Evolutionary conservation across 2,888 invertebrate genomes (phyloP).

Genomic region (Drosophila austrosaltans): DNA sequence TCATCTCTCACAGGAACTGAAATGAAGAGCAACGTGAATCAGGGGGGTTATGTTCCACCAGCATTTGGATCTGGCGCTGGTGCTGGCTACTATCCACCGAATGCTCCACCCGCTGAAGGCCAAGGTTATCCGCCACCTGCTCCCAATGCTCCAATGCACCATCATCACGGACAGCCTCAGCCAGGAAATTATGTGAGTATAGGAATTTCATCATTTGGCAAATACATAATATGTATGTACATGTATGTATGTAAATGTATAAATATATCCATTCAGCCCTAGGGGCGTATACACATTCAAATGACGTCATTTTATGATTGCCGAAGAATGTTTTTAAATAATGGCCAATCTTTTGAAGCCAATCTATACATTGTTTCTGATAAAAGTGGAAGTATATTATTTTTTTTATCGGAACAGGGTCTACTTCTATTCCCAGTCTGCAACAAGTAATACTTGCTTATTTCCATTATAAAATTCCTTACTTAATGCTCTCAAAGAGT

Average conservation of each 20-base stretch:
- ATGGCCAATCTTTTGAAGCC: neutral
- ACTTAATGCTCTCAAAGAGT: too few relatives aligned
- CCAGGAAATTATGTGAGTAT: slow-evolving; percentile 74
- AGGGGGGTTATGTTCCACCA: slow-evolving; percentile 81
- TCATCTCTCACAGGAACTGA: neutral
- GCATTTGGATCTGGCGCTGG: slow-evolving; percentile 65
- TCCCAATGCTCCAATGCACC: slow-evolving; percentile 29
- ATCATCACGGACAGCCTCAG: slow-evolving; percentile 41
- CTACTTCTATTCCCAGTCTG: too few relatives aligned
- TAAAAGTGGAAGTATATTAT: too few relatives aligned
- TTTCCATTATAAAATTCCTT: too few relatives aligned
- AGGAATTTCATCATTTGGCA: neutral
- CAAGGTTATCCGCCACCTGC: slow-evolving; percentile 49
- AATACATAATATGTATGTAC: neutral
- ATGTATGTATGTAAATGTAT: too few relatives aligned
- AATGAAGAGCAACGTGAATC: slow-evolving; percentile 76
- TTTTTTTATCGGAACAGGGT: too few relatives aligned
- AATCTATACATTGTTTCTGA: too few relatives aligned
- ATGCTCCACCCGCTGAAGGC: slow-evolving; percentile 66
- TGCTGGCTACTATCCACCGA: slow-evolving; percentile 70
- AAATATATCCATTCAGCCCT: too few relatives aligned
- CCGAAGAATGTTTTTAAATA: neutral
- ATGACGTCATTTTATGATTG: slow-evolving; percentile 35
- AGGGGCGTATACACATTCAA: slow-evolving; percentile 5
- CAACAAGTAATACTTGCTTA: too few relatives aligned